Evolutionary conservation across 2,113 vertebrate species (phyloP), one percentile per base, ranked within the genome.

Genomic region (Rhegmatorhina hoffmannsi): DNA sequence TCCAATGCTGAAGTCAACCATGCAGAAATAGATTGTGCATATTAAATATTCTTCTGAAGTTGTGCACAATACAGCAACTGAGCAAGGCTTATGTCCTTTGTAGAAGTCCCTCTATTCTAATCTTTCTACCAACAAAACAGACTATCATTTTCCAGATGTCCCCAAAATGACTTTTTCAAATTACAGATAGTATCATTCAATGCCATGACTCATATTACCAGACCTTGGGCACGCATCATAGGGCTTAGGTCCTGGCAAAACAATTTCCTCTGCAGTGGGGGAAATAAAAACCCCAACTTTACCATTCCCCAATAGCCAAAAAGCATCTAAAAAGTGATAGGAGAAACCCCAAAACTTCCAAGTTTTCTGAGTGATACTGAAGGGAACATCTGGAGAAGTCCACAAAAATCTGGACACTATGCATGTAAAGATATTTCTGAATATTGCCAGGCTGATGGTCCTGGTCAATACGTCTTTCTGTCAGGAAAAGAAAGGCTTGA

Each of bases 241-340:
- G 20, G 84, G 66, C 49, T 92, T 47, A 66, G 31, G 60, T 73
- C 69, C 47, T 53, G 46, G 58, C 40, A 92, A 89, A 96, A 89
- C 53, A 36, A 40, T 56, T 82, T 90, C 50, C 55, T 84, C 52
- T 64, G 15, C 4, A 21, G 40, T 43, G 40, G n/a, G 56, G 2
- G 7, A 19, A 26, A 34, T 31, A 56, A 50, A 33, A 1, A 7
- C 1, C 7, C 16, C 36, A 59, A 12, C 5, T 60, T 78, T 58
- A 76, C 40, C 36, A 89, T 26, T 12, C 16, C 75, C 60, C 38
- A 92, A 90, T 62, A 92, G 67, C 70, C 90, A 43, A 10, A 34
- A 34, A 70, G 44, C 25, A n/a, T 64, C 82, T 64, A 44, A 82
- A 16, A 89, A 33, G 15, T 21, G 7, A 53, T 7, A 23, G 53